A percentile compares a stretch with the other conserved stretches of the same genome.
Evolutionary conservation across 2,113 vertebrate species (phyloP).

Genomic region (Condylura cristata): DNA sequence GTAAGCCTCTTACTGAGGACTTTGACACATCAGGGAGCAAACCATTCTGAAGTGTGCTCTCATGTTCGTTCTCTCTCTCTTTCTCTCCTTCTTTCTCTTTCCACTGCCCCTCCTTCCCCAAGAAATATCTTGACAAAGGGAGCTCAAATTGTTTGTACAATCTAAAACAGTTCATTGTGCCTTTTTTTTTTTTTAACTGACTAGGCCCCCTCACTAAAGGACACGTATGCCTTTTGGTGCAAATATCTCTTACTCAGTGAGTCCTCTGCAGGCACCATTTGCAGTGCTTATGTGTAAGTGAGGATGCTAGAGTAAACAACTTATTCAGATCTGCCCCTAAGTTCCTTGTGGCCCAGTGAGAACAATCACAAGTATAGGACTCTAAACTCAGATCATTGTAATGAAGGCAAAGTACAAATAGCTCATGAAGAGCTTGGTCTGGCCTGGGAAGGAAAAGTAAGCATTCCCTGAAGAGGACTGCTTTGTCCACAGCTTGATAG

Average conservation of each 20-base stretch:
- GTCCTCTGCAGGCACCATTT: not conserved
- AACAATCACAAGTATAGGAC: not conserved
- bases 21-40: not conserved
- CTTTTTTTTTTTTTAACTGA: not conserved
- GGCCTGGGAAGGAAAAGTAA: too few species aligned
- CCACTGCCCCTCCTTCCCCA: too few species aligned
- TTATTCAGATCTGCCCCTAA: not conserved
- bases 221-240: too few species aligned
- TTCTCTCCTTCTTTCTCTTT: not conserved
- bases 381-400: not conserved
- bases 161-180: not conserved
- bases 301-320: not conserved
- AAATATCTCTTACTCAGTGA: not conserved
- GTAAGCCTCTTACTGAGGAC: slow-evolving; percentile 24
- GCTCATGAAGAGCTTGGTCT: not conserved
- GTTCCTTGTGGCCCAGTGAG: not conserved
- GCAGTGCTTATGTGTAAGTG: not conserved
- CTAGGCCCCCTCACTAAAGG: not conserved
- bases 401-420: not conserved
- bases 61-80: too few species aligned
- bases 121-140: not conserved
- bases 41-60: not conserved
- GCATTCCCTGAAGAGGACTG: not conserved
- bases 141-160: not conserved
- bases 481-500: not conserved